Evolutionary conservation across 2,888 invertebrate genomes (phyloP), one percentile per base, ranked within the genome.

Genomic region (Drosophila nr. perissopoda): DNA sequence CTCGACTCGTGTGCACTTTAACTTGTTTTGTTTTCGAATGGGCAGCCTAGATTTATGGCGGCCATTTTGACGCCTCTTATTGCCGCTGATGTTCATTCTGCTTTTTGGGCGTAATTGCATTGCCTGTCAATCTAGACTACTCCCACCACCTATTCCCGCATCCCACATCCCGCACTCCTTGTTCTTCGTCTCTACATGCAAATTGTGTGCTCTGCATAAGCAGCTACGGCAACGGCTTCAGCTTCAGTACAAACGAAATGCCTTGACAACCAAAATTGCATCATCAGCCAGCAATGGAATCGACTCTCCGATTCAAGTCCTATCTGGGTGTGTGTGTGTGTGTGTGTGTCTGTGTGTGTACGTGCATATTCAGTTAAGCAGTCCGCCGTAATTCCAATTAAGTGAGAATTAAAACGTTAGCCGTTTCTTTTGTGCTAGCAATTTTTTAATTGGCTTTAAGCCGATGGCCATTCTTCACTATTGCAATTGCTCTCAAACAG

Each of bases 391-490:
- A 89, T 82, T 81, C 88, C 86, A 86, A 88, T 89, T 85, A 86
- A 85, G 85, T 82, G 80, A 74, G 88, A 89, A 85, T 84, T 85
- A 89, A 85, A 74, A 77, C 85, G 88, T 82, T 84, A 79, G 71
- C 73, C 73, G 74, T 70, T 66, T 40, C 83, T 63, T 79, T 79
- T 79, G 80, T 79, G 57, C 57, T 38, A 49, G 60, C 65, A 68
- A 63, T 27, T 64, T 75, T 79, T 89, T 82, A 85, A 89, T 89
- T 87, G 88, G 88, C 73, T 70, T 75, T 70, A 88, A 86, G 87
- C 65, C 81, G 49, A 53, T 53, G 48, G 34, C 48, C 67, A 48
- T 53, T 59, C 63, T 60, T 70, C 79, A 56, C 58, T 65, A 48
- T 53, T 71, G 58, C 61, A 60, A 52, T 59, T 63, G 51, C 33